Base-by-base conservation (phyloP, 2,888 invertebrate genomes). In the Saturnia japonica region DNA sequence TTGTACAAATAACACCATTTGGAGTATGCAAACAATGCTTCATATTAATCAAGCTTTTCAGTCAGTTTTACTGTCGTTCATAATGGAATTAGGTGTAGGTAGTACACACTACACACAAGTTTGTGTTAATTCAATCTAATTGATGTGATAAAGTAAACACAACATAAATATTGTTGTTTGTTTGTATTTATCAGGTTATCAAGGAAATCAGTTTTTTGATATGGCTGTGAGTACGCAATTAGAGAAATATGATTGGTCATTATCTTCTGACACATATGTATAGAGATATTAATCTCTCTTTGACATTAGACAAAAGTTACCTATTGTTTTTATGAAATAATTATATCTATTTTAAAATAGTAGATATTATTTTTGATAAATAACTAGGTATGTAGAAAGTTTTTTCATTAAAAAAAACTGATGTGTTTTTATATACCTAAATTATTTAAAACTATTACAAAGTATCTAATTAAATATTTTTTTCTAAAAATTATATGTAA, bases 1-100 rank as follows among this genome's bases (percentile, higher is more conserved):
- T 82, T 80, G 82, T 82, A 82, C 88, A 91, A 92, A 93, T 91
- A 90, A 34, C 78, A 77, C 78, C 85, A 91, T 91, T 90, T 91
- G 87, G 91, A 92, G 89, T 90, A 89, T 82, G 89, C 88, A 88
- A 91, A 93, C 90, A 91, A 80, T 83, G 84, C 84, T 85, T 85
- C 83, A 81, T 85, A 88, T 87, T 88, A 85, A 89, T 88, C 87
- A 86, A 87, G 86, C 86, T 85, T n/a, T n/a, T 80, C 82, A 86
- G 83, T 85, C 85, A 83, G 82, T 80, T 77, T 78, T 19, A 40
- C 4, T 40, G 68, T 47, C 67, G 42, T 12, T 64, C n/a, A 40
- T 40, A 64, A 19, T n/a, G 34, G 64, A n/a, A n/a, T 64, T 40
- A 64, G 40, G 40, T 40, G 40, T n/a, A 64, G 11, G 40, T 40